phyloP scores from a whole-genome alignment of 2,888 invertebrate species.

The Panzeria rudis region DNA sequence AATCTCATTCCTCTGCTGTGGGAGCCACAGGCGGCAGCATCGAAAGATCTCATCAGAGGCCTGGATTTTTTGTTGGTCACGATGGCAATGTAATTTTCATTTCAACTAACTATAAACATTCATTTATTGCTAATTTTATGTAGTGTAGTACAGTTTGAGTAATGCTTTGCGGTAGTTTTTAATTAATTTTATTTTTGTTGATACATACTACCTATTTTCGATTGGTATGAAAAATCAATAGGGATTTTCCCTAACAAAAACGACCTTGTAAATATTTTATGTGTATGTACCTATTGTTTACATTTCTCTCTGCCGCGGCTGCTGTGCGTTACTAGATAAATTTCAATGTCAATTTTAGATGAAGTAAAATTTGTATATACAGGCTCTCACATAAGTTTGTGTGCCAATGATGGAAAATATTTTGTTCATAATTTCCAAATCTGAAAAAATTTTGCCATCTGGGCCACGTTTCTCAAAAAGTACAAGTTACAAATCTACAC shows the following conservation, averaged over 20 bases:
- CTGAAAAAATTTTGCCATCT: no score
- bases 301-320: constrained; percentile 14
- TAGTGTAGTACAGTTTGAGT: constrained; percentile 15
- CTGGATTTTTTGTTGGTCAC: constrained; percentile 89
- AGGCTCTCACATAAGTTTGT: no score
- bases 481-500: no score
- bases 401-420: no score
- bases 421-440: no score
- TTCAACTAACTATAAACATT: constrained; percentile 50
- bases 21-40: constrained; percentile 50
- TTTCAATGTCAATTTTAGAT: constrained; percentile 58
- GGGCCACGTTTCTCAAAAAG: no score
- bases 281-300: constrained; percentile 53
- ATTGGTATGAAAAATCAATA: constrained; percentile 64
- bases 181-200: neutral
- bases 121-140: constrained; percentile 61
- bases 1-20: constrained; percentile 28
- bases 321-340: constrained; percentile 14
- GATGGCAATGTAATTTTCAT: constrained; percentile 86
- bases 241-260: neutral
- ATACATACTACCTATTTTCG: neutral
- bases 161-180: neutral
- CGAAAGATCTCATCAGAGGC: constrained; percentile 73
- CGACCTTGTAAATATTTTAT: constrained; percentile 57
- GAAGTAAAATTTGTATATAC: neutral